A percentile compares a stretch with the other conserved stretches of the same genome.
Evolutionary conservation across 2,113 vertebrate species (phyloP).

Genomic region (Leptosomus discolor): DNA sequence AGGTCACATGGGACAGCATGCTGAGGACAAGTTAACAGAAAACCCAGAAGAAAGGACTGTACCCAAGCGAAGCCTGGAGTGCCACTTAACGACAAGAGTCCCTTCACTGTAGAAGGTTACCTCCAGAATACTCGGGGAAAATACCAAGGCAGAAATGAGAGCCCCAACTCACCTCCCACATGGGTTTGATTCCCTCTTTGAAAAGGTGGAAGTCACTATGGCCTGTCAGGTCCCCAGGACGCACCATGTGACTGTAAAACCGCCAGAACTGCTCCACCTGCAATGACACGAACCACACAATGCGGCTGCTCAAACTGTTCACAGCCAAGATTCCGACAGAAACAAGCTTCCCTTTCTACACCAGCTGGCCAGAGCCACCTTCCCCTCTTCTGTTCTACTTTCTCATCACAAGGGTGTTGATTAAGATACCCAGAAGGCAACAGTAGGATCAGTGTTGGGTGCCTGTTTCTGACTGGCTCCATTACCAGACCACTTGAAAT

Average conservation of each 20-base stretch:
- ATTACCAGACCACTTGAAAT: background rate
- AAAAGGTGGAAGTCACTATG: conserved; percentile 87
- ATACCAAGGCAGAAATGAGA: background rate
- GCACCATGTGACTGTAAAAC: conserved; percentile 87
- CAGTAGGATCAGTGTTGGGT: background rate
- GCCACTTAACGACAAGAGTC: background rate
- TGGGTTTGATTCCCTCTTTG: conserved; percentile 86
- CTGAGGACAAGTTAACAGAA: background rate
- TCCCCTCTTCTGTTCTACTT: background rate
- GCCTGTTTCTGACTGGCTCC: background rate
- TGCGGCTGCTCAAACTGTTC: background rate
- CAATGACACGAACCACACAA: background rate
- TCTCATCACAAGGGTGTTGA: background rate
- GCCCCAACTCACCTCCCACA: conserved; percentile 82
- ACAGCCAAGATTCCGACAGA: background rate
- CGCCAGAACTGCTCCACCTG: conserved; percentile 87
- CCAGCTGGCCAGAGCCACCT: background rate
- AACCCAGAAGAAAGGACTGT: background rate
- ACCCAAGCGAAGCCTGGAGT: background rate
- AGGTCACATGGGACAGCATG: background rate
- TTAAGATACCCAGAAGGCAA: background rate
- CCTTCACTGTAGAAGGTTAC: background rate
- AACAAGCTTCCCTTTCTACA: background rate
- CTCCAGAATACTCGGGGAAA: background rate
- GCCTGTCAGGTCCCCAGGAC: conserved; percentile 84